Base-by-base conservation (phyloP, 2,113 vertebrate genomes). In the Chinchilla lanigera region DNA sequence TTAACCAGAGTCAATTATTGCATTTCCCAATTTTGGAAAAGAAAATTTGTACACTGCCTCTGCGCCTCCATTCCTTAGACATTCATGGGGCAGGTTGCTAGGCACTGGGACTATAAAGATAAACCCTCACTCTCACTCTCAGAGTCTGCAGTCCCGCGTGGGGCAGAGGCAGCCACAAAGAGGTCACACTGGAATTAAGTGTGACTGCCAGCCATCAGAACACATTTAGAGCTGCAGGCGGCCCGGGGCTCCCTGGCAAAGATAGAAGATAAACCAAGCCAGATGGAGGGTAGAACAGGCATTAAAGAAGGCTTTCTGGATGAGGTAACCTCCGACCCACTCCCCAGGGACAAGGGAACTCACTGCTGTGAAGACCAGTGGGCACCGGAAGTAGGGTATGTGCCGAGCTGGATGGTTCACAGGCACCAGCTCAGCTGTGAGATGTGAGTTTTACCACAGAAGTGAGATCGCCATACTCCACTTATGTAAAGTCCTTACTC, bases 1-100 rank as follows among this genome's bases (percentile, higher is more conserved):
- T 82, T 95, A 93, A 95, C 28, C 14, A 93, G 58, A 41, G 22
- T 87, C 41, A 92, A 61, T 88, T 67, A 81, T n/a, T 87, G 91
- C 89, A 44, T 83, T 63, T 54, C 61, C 54, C 22, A 78, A 10
- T 77, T 80, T 92, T 33, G 47, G 50, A 38, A 77, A 35, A 93
- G 20, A 30, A 81, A 86, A 33, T 22, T 65, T 30, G 26, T 28
- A 44, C 14, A 30, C 0, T 52, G 67, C 19, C 26, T 44, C 13
- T 41, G 47, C 60, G 12, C 11, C 28, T 54, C 17, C 24, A 8
- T 26, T 24, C 60, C 67, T 69, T 71, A 22, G 65, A 73, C 58
- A 81, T 63, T 38, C 50, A 35, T 1, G 83, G 54, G 22, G 56
- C 30, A n/a, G 0, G 20, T n/a, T 56, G 41, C 75, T 89, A 20